A percentile compares a stretch with the other conserved stretches of the same genome.
Evolutionary conservation across 2,797 vertebrate species (phyloP).

Genomic region (Lagorchestes hirsutus): DNA sequence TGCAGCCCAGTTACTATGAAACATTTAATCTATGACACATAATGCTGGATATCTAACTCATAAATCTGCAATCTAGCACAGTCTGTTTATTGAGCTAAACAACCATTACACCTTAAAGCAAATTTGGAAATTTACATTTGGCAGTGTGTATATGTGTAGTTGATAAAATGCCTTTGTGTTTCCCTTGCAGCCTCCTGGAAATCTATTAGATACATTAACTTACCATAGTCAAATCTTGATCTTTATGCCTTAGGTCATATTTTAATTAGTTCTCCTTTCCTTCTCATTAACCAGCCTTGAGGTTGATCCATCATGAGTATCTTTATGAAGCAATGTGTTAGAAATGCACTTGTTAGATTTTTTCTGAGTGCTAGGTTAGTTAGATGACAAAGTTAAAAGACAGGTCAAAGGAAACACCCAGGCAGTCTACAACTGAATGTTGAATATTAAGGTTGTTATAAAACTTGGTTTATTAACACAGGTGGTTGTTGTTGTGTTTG

Average conservation of each 20-base stretch:
- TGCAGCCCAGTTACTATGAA: background rate
- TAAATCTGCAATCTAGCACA: background rate
- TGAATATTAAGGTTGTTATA: background rate
- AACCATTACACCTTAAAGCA: slow-evolving; percentile 22
- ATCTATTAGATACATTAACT: background rate
- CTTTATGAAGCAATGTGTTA: background rate
- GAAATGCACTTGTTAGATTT: background rate
- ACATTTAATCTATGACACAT: background rate
- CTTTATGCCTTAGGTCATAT: slow-evolving; percentile 19
- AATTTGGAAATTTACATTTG: background rate
- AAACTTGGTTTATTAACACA: background rate
- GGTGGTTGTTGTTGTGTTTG: too few relatives aligned
- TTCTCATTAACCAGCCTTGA: slow-evolving; percentile 10
- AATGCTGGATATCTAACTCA: background rate
- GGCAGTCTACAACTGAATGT: slow-evolving; percentile 49
- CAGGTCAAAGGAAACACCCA: background rate
- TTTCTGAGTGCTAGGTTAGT: background rate
- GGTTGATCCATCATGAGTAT: background rate
- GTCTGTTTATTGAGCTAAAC: slow-evolving; percentile 13
- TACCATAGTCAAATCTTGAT: slow-evolving; percentile 40
- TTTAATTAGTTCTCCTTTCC: slow-evolving; percentile 28
- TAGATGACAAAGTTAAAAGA: background rate
- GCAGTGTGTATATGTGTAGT: background rate
- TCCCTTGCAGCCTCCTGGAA: slow-evolving; percentile 22
- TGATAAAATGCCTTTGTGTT: background rate